Evolutionary conservation across 2,888 invertebrate genomes (phyloP).

Genomic region (Dryobotodes eremita): DNA sequence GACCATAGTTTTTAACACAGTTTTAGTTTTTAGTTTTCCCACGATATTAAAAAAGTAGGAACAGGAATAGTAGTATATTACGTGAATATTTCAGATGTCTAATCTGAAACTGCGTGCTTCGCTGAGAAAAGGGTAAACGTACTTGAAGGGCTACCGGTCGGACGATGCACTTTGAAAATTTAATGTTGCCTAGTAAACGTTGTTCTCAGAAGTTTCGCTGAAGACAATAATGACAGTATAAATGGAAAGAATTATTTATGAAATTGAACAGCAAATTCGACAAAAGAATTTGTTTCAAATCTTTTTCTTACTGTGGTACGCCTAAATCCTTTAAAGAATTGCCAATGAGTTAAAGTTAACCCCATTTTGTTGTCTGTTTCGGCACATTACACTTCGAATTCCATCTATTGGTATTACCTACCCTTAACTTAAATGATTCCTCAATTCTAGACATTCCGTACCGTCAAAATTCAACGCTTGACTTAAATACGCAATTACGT

Average conservation of each 20-base stretch:
- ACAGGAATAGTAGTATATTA: constrained; percentile 19
- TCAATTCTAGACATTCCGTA: constrained; percentile 41
- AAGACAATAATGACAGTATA: constrained; percentile 64
- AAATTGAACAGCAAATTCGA: constrained; percentile 70
- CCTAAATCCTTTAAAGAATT: constrained; percentile 70
- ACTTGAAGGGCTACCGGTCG: constrained; percentile 38
- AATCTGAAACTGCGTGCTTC: constrained; percentile 55
- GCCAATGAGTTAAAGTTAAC: constrained; percentile 71
- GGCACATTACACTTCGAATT: constrained; percentile 26
- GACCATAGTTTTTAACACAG: no score
- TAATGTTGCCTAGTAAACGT: constrained; percentile 56
- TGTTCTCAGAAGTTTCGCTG: constrained; percentile 49
- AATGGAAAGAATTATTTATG: constrained; percentile 57
- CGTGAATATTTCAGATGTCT: constrained; percentile 60
- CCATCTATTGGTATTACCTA: constrained; percentile 12
- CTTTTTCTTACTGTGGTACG: constrained; percentile 67
- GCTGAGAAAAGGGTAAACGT: constrained; percentile 54
- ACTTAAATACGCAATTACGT: constrained; percentile 61
- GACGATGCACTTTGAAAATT: constrained; percentile 63
- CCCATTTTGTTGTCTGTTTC: constrained; percentile 55
- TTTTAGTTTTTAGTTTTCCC: no score
- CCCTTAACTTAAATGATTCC: constrained; percentile 39
- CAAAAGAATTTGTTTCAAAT: constrained; percentile 66
- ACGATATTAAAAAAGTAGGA: constrained; percentile 21
- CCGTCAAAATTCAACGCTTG: constrained; percentile 58